Conservation (phyloP, 64 coral and sea anemone species). For the Actinia tenebrosa region DNA sequence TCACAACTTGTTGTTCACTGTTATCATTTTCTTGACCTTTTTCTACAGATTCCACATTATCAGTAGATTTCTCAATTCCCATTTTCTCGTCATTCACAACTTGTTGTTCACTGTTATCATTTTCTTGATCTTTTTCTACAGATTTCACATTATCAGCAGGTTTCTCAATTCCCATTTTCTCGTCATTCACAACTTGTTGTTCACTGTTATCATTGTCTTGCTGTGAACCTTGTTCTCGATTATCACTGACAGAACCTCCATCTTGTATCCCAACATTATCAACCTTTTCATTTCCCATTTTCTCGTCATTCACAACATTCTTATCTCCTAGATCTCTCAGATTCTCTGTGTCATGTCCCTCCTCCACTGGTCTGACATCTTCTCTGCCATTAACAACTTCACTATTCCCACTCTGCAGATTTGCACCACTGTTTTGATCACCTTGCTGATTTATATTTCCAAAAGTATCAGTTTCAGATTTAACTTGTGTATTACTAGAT, state of each 20-base stretch:
- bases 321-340: background rate
- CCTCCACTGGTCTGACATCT: background rate
- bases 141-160: background rate
- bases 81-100: background rate
- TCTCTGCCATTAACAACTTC: background rate
- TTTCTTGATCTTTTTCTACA: background rate
- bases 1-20: background rate
- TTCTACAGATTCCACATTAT: background rate
- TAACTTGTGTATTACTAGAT: background rate
- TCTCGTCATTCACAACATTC: background rate
- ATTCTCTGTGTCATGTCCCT: background rate
- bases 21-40: background rate
- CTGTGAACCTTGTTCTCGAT: background rate
- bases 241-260: background rate
- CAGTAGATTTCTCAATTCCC: background rate
- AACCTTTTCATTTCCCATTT: constrained; percentile 7
- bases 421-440: background rate
- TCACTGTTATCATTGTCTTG: background rate
- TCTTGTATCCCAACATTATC: background rate
- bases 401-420: background rate
- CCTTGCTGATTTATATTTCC: background rate
- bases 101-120: background rate
- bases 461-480: background rate
- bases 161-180: background rate
- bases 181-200: background rate